A percentile compares a stretch with the other conserved stretches of the same genome.
phyloP scores from a whole-genome alignment of 2,888 invertebrate species.

The Melinaea menophilus region DNA sequence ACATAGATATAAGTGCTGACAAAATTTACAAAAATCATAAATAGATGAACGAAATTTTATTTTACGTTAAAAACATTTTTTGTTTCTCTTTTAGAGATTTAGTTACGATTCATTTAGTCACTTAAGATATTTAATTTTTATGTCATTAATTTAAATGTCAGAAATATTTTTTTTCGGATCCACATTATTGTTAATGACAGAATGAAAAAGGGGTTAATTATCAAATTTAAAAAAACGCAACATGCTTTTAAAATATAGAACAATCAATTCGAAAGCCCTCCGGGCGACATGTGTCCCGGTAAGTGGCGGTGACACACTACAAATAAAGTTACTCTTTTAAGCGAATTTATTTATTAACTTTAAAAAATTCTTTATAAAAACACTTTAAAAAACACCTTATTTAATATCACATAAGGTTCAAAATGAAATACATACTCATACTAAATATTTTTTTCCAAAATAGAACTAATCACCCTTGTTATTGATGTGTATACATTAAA shows the following conservation, averaged over 20 bases:
- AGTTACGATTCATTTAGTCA: too few species aligned
- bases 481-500: constrained; percentile 7
- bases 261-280: constrained; percentile 67
- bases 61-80: too few species aligned
- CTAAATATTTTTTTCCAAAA: not conserved
- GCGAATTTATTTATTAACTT: constrained; percentile 63
- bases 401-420: not conserved
- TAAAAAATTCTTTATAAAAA: constrained; percentile 33
- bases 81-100: too few species aligned
- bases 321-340: constrained; percentile 74
- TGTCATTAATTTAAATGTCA: too few species aligned
- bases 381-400: constrained; percentile 36
- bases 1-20: too few species aligned
- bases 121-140: too few species aligned
- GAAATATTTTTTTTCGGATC: too few species aligned
- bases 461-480: not conserved
- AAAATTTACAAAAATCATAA: too few species aligned
- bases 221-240: constrained; percentile 42
- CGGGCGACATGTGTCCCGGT: constrained; percentile 74
- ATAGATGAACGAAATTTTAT: too few species aligned
- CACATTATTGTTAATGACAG: not conserved
- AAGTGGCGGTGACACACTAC: constrained; percentile 76
- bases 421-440: not conserved
- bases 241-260: constrained; percentile 47
- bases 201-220: constrained; percentile 25